Percentiles rank a stretch among this genome's conserved stretches.
phyloP scores from a whole-genome alignment of 1,140 invertebrate genomes.

The Drosophila pruinosa region DNA sequence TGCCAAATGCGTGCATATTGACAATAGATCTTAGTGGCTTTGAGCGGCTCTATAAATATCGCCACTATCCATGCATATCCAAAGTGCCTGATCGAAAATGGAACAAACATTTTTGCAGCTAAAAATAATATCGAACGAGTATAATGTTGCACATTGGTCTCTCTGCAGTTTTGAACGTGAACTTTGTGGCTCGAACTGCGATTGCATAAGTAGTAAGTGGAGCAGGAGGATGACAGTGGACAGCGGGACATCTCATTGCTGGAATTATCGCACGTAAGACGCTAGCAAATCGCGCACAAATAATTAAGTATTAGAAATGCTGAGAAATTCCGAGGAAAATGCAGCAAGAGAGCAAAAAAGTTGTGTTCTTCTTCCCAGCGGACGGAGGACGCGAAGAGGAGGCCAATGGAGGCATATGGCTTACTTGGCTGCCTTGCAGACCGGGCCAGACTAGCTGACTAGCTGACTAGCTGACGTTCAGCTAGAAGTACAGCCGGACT shows the following conservation, averaged over 20 bases:
- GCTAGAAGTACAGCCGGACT: slow-evolving; percentile 68
- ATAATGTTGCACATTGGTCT: slow-evolving; percentile 4
- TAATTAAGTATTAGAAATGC: slow-evolving; percentile 80
- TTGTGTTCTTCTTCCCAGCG: slow-evolving; percentile 65
- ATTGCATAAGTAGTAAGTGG: slow-evolving; percentile 42
- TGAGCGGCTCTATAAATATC: slow-evolving; percentile 60
- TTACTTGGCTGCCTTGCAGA: background rate
- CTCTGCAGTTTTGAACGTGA: slow-evolving; percentile 54
- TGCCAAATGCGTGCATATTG: slow-evolving; percentile 54
- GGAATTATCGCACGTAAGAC: slow-evolving; percentile 62
- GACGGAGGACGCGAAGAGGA: slow-evolving; percentile 35
- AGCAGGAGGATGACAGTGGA: slow-evolving; percentile 12
- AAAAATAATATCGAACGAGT: too few relatives aligned
- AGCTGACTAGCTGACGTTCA: slow-evolving; percentile 46
- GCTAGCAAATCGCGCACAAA: slow-evolving; percentile 67
- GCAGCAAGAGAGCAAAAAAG: slow-evolving; percentile 40
- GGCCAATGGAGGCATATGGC: background rate
- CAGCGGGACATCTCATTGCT: slow-evolving; percentile 10
- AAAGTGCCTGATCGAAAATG: slow-evolving; percentile 65
- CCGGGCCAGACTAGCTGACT: slow-evolving; percentile 54
- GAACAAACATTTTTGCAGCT: slow-evolving; percentile 59
- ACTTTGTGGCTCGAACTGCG: slow-evolving; percentile 42
- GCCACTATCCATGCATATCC: background rate
- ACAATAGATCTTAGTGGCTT: slow-evolving; percentile 53
- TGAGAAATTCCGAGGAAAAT: slow-evolving; percentile 72